A percentile compares a stretch with the other conserved stretches of the same genome.
Evolutionary conservation across 2,113 vertebrate genomes (phyloP).

Genomic region (Aegotheles bennettii): DNA sequence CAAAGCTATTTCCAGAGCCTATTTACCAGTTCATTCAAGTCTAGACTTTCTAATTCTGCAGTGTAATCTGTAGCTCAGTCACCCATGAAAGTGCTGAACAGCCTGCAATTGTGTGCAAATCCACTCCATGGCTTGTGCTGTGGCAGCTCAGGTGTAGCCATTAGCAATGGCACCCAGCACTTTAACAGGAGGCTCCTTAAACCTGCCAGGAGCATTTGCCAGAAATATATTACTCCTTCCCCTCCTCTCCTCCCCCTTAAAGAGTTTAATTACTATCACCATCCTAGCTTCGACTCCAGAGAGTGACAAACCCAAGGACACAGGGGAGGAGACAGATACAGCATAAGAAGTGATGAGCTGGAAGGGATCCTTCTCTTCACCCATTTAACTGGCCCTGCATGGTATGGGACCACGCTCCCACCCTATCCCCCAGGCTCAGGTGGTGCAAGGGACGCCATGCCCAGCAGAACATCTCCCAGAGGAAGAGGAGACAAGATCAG

Average conservation of each 20-base stretch:
- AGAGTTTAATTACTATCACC: background rate
- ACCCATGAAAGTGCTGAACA: constrained; percentile 30
- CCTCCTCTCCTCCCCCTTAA: background rate
- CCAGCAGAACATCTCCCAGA: background rate
- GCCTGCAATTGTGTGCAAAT: background rate
- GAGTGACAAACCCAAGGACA: background rate
- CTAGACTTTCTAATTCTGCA: constrained; percentile 18
- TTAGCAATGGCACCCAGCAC: background rate
- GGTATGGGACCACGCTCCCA: accelerated
- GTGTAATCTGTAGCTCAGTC: constrained; percentile 28
- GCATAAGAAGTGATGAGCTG: background rate
- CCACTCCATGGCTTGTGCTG: background rate
- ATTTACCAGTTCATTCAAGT: constrained; percentile 15
- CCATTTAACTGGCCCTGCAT: background rate
- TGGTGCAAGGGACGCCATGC: background rate
- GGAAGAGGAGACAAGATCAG: background rate
- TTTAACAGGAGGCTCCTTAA: background rate
- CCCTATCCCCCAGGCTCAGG: background rate
- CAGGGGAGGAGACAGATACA: accelerated
- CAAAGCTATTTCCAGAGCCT: background rate
- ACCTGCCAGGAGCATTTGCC: background rate
- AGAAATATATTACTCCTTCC: background rate
- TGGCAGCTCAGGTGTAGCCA: background rate
- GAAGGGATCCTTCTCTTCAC: background rate
- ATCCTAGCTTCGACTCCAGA: background rate